phyloP scores from a whole-genome alignment of 2,113 vertebrate species.

The Apeltes quadracus region DNA sequence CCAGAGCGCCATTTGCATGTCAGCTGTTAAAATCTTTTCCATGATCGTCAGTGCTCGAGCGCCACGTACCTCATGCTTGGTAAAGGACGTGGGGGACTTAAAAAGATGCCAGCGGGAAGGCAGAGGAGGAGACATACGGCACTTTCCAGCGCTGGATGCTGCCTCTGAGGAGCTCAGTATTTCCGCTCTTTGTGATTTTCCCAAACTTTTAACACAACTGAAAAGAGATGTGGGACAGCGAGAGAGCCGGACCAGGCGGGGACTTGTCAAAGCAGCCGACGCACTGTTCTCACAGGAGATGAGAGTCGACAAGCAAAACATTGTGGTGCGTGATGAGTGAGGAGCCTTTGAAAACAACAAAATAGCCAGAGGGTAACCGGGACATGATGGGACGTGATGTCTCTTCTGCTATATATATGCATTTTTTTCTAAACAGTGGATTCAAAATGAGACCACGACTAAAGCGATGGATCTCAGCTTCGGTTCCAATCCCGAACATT shows the following conservation, averaged over 20 bases:
- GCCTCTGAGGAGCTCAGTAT: constrained; percentile 40
- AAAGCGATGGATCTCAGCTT: constrained; percentile 11
- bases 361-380: constrained; percentile 17
- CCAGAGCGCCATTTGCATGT: constrained; percentile 38
- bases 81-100: constrained; percentile 13
- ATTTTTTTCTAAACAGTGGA: too few relatives aligned
- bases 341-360: constrained; percentile 16
- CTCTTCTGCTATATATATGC: constrained; percentile 24
- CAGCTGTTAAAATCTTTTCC: constrained; percentile 42
- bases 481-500: not conserved
- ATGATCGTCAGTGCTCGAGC: constrained; percentile 31
- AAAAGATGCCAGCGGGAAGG: constrained; percentile 16
- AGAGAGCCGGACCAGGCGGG: constrained; percentile 30
- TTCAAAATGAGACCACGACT: constrained; percentile 7
- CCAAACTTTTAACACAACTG: constrained; percentile 28
- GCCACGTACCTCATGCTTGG: constrained; percentile 9
- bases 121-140: constrained; percentile 39
- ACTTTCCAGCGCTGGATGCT: constrained; percentile 23
- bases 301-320: constrained; percentile 6
- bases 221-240: constrained; percentile 29
- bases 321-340: not conserved
- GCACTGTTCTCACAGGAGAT: constrained; percentile 17
- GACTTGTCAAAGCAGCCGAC: constrained; percentile 33
- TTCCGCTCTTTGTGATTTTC: constrained; percentile 35
- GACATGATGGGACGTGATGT: not conserved